Evolutionary conservation across 2,797 vertebrate genomes (phyloP).

Genomic region (Leuciscus waleckii): DNA sequence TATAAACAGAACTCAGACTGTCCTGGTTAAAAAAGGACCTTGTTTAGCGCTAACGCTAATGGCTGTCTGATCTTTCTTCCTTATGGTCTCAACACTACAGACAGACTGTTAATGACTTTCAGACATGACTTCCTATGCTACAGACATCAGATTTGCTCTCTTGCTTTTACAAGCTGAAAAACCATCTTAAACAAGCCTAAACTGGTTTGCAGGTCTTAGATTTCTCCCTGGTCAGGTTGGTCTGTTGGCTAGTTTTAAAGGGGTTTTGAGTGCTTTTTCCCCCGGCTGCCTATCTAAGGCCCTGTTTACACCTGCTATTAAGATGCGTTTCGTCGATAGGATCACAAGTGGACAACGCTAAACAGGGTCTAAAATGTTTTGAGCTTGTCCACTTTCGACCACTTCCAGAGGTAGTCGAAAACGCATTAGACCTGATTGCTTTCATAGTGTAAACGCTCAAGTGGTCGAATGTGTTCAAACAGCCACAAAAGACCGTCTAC

Average conservation of each 20-base stretch:
- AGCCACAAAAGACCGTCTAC: too few relatives aligned
- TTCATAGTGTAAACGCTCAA: too few relatives aligned
- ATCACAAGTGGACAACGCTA: too few relatives aligned
- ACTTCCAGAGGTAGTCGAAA: too few relatives aligned
- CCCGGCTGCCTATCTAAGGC: background rate
- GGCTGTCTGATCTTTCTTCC: slow-evolving; percentile 47
- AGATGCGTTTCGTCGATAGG: too few relatives aligned
- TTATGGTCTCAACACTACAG: slow-evolving; percentile 33
- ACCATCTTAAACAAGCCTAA: background rate
- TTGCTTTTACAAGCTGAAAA: background rate
- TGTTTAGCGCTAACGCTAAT: slow-evolving; percentile 47
- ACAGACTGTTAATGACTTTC: slow-evolving; percentile 51
- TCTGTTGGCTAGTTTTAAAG: background rate
- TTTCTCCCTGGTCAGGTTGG: background rate
- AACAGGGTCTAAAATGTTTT: too few relatives aligned
- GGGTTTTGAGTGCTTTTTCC: background rate
- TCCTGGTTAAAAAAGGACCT: slow-evolving; percentile 43
- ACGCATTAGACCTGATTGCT: too few relatives aligned
- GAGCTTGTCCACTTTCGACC: too few relatives aligned
- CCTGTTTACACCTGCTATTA: too few relatives aligned
- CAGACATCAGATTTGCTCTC: slow-evolving; percentile 29
- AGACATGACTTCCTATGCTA: slow-evolving; percentile 42
- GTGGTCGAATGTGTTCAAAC: too few relatives aligned
- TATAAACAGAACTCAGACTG: slow-evolving; percentile 59
- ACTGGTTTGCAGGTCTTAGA: background rate